Evolutionary conservation across 2,888 invertebrate species (phyloP), one percentile per base, ranked within the genome.

Genomic region (Syrphus vitripennis): DNA sequence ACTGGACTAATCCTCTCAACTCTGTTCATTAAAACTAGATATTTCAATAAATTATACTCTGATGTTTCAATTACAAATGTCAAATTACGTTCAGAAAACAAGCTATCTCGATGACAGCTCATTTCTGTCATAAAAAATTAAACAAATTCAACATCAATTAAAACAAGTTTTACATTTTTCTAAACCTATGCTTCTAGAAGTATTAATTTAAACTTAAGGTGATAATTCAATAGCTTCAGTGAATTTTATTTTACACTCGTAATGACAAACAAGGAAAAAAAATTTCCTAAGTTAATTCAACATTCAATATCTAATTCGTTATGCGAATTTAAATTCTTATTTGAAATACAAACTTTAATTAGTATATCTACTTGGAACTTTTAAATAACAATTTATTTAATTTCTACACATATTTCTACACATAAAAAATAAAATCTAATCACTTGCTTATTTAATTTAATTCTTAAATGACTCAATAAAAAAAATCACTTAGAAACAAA

Each of bases 301-400:
- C 65, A 29, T 67, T 31, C 53, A 82, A 72, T n/a, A n/a, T 72
- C 57, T 9, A 2, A 77, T 76, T 59, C 72, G 77, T 50, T 50
- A 82, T n/a, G 45, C 65, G 26, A 31, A 34, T 67, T 67, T 24
- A n/a, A 50, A 67, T 50, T 50, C 50, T 34, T 19, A 70, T 59
- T 55, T 40, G n/a, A 72, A 83, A 61, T 29, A 9, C 42, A 59
- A 26, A 61, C 14, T 21, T 14, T 67, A 50, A 67, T 67, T 59
- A 53, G 0, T 12, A 5, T 21, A 3, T 21, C 10, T 9, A 21
- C 21, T 29, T 48, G 63, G 70, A 40, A 40, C 21, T 50, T 67
- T 21, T 19, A 37, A 53, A 45, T 55, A 34, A 50, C 31, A 42
- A 50, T 9, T 7, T 59, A 77, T 77, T 82, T 67, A 65, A 71